Evolutionary conservation across 2,888 invertebrate species (phyloP).

Genomic region (Suillia variegata): DNA sequence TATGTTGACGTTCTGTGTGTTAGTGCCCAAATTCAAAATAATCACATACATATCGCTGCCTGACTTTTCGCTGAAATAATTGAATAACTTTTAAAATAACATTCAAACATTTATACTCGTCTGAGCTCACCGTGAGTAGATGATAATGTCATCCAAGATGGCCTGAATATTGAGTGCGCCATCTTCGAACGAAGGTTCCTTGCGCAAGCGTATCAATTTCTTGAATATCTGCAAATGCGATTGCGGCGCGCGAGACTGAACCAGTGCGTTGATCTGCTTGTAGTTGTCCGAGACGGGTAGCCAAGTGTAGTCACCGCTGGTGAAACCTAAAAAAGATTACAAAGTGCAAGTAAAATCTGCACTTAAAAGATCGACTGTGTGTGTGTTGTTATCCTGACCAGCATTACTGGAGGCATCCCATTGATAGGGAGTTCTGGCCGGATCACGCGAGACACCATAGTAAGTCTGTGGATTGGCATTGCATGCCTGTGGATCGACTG

Average conservation of each 20-base stretch:
- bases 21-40: conserved; percentile 64
- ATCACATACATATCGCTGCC: conserved; percentile 57
- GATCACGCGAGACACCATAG: conserved; percentile 63
- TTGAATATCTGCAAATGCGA: conserved; percentile 72
- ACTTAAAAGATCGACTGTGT: too few species aligned
- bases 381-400: too few species aligned
- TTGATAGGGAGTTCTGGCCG: conserved; percentile 68
- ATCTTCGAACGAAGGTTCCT: conserved; percentile 57
- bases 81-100: not conserved
- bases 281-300: conserved; percentile 71
- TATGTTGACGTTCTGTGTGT: conserved; percentile 62
- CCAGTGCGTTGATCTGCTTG: conserved; percentile 66
- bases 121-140: conserved; percentile 49
- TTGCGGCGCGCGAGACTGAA: conserved; percentile 62
- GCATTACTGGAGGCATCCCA: conserved; percentile 64
- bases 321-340: conserved; percentile 42
- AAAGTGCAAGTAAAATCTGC: not conserved
- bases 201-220: conserved; percentile 64
- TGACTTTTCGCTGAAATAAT: conserved; percentile 40
- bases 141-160: conserved; percentile 47
- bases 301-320: conserved; percentile 65
- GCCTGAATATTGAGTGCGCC: conserved; percentile 46
- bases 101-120: not conserved
- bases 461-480: conserved; percentile 62
- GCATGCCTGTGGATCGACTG: conserved; percentile 64